Evolutionary conservation across 1,140 invertebrate species (phyloP).

Genomic region (Drosophila nannoptera): DNA sequence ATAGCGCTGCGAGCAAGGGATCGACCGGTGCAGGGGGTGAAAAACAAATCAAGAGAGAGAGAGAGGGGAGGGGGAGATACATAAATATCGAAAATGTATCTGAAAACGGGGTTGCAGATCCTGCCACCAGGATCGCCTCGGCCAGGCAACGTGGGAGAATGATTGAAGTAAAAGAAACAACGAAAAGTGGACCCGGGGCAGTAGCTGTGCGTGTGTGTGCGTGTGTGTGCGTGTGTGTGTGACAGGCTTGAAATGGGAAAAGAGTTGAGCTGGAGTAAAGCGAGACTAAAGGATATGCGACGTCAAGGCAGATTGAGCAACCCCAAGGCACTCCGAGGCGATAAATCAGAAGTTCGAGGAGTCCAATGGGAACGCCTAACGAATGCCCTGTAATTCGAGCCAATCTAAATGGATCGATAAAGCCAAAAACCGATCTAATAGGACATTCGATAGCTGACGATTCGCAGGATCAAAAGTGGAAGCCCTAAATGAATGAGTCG

Average conservation of each 20-base stretch:
- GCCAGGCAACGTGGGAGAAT: constrained; percentile 61
- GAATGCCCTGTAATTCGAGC: background rate
- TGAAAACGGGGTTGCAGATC: constrained; percentile 46
- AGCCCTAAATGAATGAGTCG: too few relatives aligned
- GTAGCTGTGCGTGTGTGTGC: background rate
- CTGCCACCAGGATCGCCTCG: constrained; percentile 35
- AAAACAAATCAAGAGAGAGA: background rate
- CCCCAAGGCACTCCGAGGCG: background rate
- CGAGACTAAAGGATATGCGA: constrained; percentile 50
- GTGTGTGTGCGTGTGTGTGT: constrained; percentile 16
- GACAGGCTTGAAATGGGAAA: constrained; percentile 24
- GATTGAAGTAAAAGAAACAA: constrained; percentile 20
- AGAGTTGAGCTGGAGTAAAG: constrained; percentile 35
- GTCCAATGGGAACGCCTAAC: background rate
- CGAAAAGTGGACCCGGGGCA: constrained; percentile 1
- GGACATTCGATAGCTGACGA: too few relatives aligned
- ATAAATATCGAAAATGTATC: constrained; percentile 64
- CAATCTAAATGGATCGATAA: background rate
- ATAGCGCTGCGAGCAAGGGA: constrained; percentile 9
- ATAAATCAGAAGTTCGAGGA: constrained; percentile 3
- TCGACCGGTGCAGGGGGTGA: background rate
- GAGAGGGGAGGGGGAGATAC: constrained; percentile 22
- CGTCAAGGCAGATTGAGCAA: constrained; percentile 63
- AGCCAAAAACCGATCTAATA: too few relatives aligned
- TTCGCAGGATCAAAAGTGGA: too few relatives aligned